A percentile compares a stretch with the other conserved stretches of the same genome.
Evolutionary conservation across 2,888 invertebrate species (phyloP).

Genomic region (Hofmannophila pseudospretella): DNA sequence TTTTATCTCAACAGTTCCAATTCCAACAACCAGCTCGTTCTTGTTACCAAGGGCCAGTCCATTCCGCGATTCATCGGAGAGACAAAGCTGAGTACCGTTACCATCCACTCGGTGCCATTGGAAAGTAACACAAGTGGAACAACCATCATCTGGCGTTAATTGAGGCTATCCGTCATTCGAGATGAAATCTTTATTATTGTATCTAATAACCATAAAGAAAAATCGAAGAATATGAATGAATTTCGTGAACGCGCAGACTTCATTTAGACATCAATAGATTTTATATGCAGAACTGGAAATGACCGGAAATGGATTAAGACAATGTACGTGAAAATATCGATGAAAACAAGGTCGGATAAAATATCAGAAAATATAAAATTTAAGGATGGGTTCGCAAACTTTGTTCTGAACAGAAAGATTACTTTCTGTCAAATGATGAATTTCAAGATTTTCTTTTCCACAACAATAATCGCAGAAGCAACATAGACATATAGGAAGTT

Average conservation of each 20-base stretch:
- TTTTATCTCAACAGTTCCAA: constrained; percentile 14
- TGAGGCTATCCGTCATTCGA: constrained; percentile 41
- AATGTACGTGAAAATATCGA: neutral
- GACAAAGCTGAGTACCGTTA: constrained; percentile 65
- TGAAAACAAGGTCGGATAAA: no score
- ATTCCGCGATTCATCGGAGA: constrained; percentile 38
- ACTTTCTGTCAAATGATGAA: no score
- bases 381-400: no score
- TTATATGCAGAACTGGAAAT: neutral
- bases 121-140: constrained; percentile 67
- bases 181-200: constrained; percentile 35
- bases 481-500: no score
- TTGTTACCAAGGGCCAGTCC: constrained; percentile 32
- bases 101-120: constrained; percentile 30
- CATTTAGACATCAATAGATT: neutral
- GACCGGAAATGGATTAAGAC: neutral
- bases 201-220: constrained; percentile 13
- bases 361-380: no score
- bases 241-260: constrained; percentile 8
- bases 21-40: constrained; percentile 13
- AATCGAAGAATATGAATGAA: constrained; percentile 12
- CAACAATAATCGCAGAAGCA: no score
- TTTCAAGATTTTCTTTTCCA: no score
- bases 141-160: constrained; percentile 58
- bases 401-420: no score